phyloP scores from a whole-genome alignment of 2,888 invertebrate genomes.

The Idaea aversata region DNA sequence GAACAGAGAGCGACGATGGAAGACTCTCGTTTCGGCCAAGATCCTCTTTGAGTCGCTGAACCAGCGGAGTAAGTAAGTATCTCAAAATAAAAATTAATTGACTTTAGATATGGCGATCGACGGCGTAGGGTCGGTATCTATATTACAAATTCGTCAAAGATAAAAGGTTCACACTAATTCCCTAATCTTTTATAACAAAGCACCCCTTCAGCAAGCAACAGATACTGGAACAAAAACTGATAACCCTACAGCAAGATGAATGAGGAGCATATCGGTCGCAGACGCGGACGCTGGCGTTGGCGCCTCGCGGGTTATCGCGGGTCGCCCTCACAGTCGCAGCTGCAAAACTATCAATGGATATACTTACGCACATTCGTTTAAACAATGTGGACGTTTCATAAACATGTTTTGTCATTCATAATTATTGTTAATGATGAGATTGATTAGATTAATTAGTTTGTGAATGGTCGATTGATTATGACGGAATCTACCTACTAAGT shows the following conservation, averaged over 20 bases:
- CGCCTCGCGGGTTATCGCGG: slow-evolving; percentile 75
- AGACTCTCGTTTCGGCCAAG: too few species aligned
- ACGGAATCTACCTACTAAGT: too few species aligned
- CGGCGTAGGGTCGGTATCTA: too few species aligned
- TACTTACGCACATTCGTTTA: slow-evolving; percentile 31
- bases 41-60: too few species aligned
- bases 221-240: slow-evolving; percentile 6
- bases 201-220: neutral
- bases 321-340: slow-evolving; percentile 48
- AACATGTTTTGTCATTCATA: slow-evolving; percentile 3
- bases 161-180: neutral
- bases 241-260: slow-evolving; percentile 51
- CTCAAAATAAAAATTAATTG: too few species aligned
- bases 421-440: neutral
- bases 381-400: slow-evolving; percentile 15
- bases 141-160: neutral
- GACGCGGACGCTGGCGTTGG: slow-evolving; percentile 47
- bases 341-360: slow-evolving; percentile 52
- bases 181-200: slow-evolving; percentile 13
- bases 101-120: too few species aligned
- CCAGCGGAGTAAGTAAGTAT: too few species aligned
- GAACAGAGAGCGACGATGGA: too few species aligned
- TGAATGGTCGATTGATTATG: neutral
- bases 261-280: slow-evolving; percentile 49
- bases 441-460: neutral